These are phyloP conservation scores for Diorhabda elongata DNA, from an alignment of 1,140 invertebrate species.

Conservation along the genomic window DNA sequence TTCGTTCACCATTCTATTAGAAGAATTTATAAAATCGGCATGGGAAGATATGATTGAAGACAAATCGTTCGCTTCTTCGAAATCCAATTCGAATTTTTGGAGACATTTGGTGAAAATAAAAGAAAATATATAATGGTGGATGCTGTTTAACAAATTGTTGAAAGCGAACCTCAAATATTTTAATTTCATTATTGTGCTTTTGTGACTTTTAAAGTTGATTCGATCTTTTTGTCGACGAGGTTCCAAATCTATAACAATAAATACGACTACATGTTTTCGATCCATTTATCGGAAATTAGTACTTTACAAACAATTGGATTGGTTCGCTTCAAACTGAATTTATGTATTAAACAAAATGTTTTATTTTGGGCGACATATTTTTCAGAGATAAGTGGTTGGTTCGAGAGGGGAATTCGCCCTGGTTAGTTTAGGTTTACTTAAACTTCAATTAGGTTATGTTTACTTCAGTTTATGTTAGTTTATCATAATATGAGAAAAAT, in stretches of 20 bases:
- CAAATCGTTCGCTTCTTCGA: conserved; percentile 40
- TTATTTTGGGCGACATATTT: no score
- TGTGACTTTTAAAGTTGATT: not conserved
- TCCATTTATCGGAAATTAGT: no score
- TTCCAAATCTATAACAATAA: conserved; percentile 29
- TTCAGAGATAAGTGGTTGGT: no score
- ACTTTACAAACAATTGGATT: no score
- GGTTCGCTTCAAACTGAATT: no score
- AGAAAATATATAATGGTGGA: conserved; percentile 62
- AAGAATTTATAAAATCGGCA: conserved; percentile 32
- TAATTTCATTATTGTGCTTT: conserved; percentile 46
- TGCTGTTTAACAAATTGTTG: conserved; percentile 57
- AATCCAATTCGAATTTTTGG: conserved; percentile 36
- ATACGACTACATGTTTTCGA: no score
- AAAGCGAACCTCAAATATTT: conserved; percentile 59
- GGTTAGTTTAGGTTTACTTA: no score
- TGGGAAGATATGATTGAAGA: conserved; percentile 37
- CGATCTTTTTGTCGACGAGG: conserved; percentile 13
- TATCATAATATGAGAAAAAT: no score
- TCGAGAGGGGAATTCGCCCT: no score
- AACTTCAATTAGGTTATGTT: no score
- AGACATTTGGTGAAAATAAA: conserved; percentile 50
- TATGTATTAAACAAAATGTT: no score
- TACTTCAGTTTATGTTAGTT: no score
- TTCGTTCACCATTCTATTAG: conserved; percentile 22